Evolutionary conservation across 2,888 invertebrate species (phyloP), one percentile per base, ranked within the genome.

Genomic region (Acronicta alni): DNA sequence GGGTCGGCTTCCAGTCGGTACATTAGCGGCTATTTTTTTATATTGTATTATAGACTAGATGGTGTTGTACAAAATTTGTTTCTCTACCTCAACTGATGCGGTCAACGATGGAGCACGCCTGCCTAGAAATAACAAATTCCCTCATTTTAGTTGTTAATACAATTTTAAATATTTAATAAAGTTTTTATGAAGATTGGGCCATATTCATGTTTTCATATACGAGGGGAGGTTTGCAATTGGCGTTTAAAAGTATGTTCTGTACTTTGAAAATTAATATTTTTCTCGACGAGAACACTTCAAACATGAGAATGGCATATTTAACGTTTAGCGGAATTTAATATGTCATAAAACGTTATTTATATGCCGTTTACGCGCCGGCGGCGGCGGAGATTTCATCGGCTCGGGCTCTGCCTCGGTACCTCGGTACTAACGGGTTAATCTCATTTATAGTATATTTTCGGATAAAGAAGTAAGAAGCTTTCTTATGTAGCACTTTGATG

Each of bases 341-440:
- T 88, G 89, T 88, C 91, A 86, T 92, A 91, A 92, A 91, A 89
- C 82, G 86, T 88, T 90, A 91, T 91, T 92, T 91, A 91, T 91
- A 86, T 59, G 73, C 83, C 87, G 85, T 89, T 89, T 85, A 84
- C 81, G 84, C 86, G 79, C 61, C 80, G 80, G 82, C 80, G 80
- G 83, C 80, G 78, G 54, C 60, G 56, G 59, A 86, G 89, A 88
- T 89, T 90, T 88, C 84, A 84, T 83, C 83, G 68, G 82, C 79
- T 77, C 57, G 44, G 46, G 68, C 62, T 74, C 52, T 67, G 76
- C 76, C 62, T 49, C 72, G 53, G 75, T 69, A 72, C 64, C 72
- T 75, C 70, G 62, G 70, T 65, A 79, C 72, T 82, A 78, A 82
- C 78, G 73, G 80, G 78, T 82, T 83, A 81, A 85, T 84, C 80